Evolutionary conservation across 1,140 invertebrate genomes (phyloP), one percentile per base, ranked within the genome.

Genomic region (Ditylenchus dipsaci): DNA sequence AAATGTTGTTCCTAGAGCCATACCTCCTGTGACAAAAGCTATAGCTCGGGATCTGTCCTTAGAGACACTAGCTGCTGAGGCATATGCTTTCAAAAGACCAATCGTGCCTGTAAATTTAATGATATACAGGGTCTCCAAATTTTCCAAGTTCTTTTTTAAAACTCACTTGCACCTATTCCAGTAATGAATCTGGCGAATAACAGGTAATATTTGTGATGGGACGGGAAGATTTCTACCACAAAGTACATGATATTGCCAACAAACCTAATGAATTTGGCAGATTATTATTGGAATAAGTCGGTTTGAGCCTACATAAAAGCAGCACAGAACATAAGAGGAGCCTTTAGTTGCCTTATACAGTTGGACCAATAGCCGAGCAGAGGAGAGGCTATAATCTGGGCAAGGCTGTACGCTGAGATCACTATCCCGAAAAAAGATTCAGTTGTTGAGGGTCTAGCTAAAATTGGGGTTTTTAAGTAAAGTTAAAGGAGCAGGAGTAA

Each of bases 1-100:
- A 56, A 85, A 68, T 19, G 84, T 84, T 56, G 82, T 84, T 0
- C 85, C 85, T 8, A 84, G 29, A 9, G 84, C 81, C 69, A 85
- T 84, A 62, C 72, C 84, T 29, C 84, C 84, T 30, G 84, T 84
- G 66, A 86, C 75, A 61, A 81, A 84, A 21, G 68, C 68, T 43
- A 71, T 69, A 19, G 68, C 68, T 17, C 68, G 33, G 9, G 68
- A 62, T 27, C 68, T 49, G 38, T 69, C 68, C 15, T 69, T 72
- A 19, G 53, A 33, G 7, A 61, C 59, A 30, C 42, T 53, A 7
- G 68, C 68, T 7, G 68, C 53, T 27, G 68, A 69, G 19, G 70
- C 71, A 33, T 69, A 69, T 1, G 68, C 68, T 21, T 72, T 69
- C 5, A 69, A 23, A 1, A 63, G 29, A 15, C 68, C 53, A 23